These are phyloP conservation scores for Nymphalis polychloros DNA, from an alignment of 2,888 invertebrate species.

Conservation along the genomic window DNA sequence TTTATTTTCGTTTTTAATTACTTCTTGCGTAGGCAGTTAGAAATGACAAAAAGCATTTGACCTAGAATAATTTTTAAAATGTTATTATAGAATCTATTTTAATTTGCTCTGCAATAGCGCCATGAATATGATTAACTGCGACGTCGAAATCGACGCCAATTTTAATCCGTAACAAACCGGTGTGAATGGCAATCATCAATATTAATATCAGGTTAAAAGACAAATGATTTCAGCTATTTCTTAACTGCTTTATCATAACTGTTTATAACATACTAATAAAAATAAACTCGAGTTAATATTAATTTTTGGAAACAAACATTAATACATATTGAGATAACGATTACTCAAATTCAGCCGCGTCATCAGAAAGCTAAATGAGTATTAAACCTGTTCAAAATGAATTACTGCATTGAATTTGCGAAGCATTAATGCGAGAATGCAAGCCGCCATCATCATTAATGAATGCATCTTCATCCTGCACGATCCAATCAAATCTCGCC, in stretches of 20 bases:
- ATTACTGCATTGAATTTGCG: conserved; percentile 36
- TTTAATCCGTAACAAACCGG: conserved; percentile 28
- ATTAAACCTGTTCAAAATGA: conserved; percentile 29
- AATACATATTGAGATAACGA: conserved; percentile 7
- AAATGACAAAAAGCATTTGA: conserved; percentile 74
- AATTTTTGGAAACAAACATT: conserved; percentile 20
- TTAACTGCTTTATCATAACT: conserved; percentile 11
- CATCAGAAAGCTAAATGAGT: conserved; percentile 27
- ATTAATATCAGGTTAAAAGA: conserved; percentile 26
- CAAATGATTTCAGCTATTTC: conserved; percentile 19
- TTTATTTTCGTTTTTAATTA: conserved; percentile 83
- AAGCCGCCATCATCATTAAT: conserved; percentile 60
- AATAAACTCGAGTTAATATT: conserved; percentile 8
- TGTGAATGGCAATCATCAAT: conserved; percentile 31
- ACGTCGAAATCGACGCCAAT: conserved; percentile 32
- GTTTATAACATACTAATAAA: conserved; percentile 8
- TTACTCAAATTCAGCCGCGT: conserved; percentile 15
- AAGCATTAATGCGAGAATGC: conserved; percentile 50
- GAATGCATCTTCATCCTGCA: conserved; percentile 65
- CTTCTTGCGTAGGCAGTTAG: conserved; percentile 72
- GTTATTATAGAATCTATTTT: conserved; percentile 44
- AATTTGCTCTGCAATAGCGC: conserved; percentile 37
- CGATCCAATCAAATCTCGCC: conserved; percentile 69
- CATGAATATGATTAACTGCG: conserved; percentile 39
- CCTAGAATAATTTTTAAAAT: conserved; percentile 48